These are phyloP conservation scores for Syrmaticus mikado DNA, from an alignment of 2,113 vertebrate genomes.

Conservation along the genomic window DNA sequence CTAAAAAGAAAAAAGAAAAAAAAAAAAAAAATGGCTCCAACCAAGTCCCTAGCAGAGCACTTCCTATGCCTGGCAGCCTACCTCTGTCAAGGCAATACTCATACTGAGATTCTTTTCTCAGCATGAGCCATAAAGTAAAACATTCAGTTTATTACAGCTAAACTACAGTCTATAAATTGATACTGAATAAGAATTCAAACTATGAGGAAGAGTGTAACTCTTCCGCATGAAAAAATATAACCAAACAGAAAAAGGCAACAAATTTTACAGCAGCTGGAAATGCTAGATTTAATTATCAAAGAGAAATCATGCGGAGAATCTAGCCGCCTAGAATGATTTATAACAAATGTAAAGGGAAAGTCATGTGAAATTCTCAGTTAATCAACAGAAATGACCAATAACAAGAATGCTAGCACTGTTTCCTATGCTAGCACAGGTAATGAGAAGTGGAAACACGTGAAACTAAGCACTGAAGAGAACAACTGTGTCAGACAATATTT, in stretches of 20 bases:
- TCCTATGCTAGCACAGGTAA: background rate
- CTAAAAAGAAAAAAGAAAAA: background rate
- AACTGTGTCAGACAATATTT: background rate
- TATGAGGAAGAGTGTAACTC: conserved; percentile 50
- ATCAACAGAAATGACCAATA: conserved; percentile 47
- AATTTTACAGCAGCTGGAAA: conserved; percentile 78
- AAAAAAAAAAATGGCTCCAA: background rate
- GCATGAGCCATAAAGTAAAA: conserved; percentile 52
- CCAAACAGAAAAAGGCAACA: conserved; percentile 75
- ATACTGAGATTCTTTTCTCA: conserved; percentile 24
- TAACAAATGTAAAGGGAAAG: conserved; percentile 52
- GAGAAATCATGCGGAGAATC: conserved; percentile 78
- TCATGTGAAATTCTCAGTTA: conserved; percentile 54
- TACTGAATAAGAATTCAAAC: conserved; percentile 70
- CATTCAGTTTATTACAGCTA: conserved; percentile 53
- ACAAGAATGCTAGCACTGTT: conserved; percentile 13
- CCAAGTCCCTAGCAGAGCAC: background rate
- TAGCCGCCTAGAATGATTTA: conserved; percentile 73
- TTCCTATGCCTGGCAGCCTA: background rate
- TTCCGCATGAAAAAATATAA: conserved; percentile 74
- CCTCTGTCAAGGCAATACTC: background rate
- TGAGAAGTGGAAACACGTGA: background rate
- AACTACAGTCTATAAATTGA: conserved; percentile 58
- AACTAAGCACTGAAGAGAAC: background rate
- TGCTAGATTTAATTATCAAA: conserved; percentile 79